Conservation (phyloP, 1,140 invertebrate species). For the Lasaia peninsularis region DNA sequence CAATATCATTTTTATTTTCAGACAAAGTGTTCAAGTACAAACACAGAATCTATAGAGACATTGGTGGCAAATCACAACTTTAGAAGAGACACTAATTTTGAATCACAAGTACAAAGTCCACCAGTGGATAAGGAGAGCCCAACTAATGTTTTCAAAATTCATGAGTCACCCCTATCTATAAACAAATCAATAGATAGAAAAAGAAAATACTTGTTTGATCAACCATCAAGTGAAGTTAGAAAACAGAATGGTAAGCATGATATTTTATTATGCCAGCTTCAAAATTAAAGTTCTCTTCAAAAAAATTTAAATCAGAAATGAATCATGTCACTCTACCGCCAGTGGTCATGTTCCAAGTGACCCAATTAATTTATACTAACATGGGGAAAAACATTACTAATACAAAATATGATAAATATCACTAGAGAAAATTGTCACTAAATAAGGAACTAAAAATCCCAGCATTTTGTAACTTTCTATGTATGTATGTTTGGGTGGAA, state of each 20-base stretch:
- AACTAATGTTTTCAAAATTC: conserved; percentile 23
- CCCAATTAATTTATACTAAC: no score
- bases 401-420: no score
- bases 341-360: no score
- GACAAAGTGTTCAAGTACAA: conserved; percentile 37
- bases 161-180: conserved; percentile 27
- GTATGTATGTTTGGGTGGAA: no score
- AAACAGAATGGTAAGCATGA: conserved; percentile 17
- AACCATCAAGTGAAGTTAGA: background rate
- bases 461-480: no score
- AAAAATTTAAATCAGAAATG: no score
- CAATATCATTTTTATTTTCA: conserved; percentile 29
- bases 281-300: no score
- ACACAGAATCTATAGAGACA: conserved; percentile 34
- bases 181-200: conserved; percentile 30
- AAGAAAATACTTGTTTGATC: conserved; percentile 44
- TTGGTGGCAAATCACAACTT: conserved; percentile 25
- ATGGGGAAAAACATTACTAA: no score
- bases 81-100: conserved; percentile 32
- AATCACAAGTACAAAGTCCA: conserved; percentile 23
- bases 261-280: background rate
- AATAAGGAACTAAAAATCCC: no score
- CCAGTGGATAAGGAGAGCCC: conserved; percentile 32
- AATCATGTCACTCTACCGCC: no score
- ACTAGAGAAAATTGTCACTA: no score